A percentile compares a stretch with the other conserved stretches of the same genome.
Conservation (phyloP, 2,888 invertebrate genomes). For the Baccha elongata region DNA sequence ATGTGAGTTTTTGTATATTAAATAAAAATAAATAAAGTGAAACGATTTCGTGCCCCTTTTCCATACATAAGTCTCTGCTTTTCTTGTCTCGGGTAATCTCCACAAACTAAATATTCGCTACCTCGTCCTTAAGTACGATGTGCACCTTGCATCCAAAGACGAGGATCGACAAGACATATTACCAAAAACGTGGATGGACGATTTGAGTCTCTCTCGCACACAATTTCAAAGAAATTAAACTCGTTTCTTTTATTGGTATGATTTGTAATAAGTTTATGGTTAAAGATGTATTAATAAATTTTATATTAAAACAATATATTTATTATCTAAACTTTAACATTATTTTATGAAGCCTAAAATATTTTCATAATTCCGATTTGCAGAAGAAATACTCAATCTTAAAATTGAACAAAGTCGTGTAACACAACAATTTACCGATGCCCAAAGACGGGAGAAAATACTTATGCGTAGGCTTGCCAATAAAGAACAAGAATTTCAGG, state of each 20-base stretch:
- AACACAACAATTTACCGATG: conserved; percentile 92
- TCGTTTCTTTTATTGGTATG: conserved; percentile 80
- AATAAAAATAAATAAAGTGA: conserved; percentile 39
- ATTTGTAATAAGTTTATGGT: conserved; percentile 80
- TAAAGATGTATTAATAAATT: conserved; percentile 58
- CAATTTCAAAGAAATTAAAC: conserved; percentile 79
- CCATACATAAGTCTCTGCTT: conserved; percentile 51
- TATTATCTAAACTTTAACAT: conserved; percentile 26
- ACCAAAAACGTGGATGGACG: conserved; percentile 67
- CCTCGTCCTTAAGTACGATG: conserved; percentile 59
- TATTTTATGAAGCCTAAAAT: conserved; percentile 5
- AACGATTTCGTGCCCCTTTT: conserved; percentile 51
- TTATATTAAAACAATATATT: conserved; percentile 64
- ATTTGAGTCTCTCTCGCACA: conserved; percentile 69
- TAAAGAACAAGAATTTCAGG: conserved; percentile 98
- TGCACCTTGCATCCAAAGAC: conserved; percentile 64
- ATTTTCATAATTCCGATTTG: conserved; percentile 37
- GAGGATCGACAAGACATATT: conserved; percentile 62
- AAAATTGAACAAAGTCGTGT: conserved; percentile 90
- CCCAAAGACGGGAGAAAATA: conserved; percentile 95
- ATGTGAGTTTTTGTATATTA: not conserved
- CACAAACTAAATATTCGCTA: conserved; percentile 24
- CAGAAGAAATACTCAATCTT: conserved; percentile 81
- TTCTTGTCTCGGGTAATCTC: conserved; percentile 42
- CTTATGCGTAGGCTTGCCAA: conserved; percentile 95